phyloP scores from a whole-genome alignment of 1,140 invertebrate genomes.

The Tetraneura akinire region DNA sequence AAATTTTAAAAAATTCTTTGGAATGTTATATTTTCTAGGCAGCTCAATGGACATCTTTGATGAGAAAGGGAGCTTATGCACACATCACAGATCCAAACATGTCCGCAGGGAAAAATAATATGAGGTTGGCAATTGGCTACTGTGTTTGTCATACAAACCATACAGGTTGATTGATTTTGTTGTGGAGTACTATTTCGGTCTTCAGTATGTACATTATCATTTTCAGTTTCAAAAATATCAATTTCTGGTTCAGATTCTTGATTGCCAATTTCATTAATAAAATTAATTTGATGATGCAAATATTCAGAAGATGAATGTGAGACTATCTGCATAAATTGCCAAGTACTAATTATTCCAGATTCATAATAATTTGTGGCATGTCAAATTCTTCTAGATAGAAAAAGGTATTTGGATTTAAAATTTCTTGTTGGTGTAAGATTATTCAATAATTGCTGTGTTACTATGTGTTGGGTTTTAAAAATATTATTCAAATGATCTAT shows the following conservation, averaged over 20 bases:
- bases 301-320: background rate
- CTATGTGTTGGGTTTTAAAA: too few species aligned
- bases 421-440: too few species aligned
- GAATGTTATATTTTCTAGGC: background rate
- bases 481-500: too few species aligned
- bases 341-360: background rate
- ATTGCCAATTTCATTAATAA: background rate
- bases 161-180: too few species aligned
- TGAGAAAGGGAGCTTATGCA: background rate
- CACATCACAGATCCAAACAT: background rate
- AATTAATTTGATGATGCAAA: background rate
- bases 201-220: too few species aligned
- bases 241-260: background rate
- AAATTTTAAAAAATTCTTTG: background rate
- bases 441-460: too few species aligned
- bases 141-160: background rate
- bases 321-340: background rate
- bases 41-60: background rate
- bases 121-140: background rate
- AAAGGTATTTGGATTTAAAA: too few species aligned
- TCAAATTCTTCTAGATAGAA: too few species aligned
- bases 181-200: too few species aligned
- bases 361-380: too few species aligned
- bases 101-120: background rate
- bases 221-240: too few species aligned